These are phyloP conservation scores for Drosophila quadrilineata DNA, from an alignment of 1,140 invertebrate genomes.

Conservation along the genomic window DNA sequence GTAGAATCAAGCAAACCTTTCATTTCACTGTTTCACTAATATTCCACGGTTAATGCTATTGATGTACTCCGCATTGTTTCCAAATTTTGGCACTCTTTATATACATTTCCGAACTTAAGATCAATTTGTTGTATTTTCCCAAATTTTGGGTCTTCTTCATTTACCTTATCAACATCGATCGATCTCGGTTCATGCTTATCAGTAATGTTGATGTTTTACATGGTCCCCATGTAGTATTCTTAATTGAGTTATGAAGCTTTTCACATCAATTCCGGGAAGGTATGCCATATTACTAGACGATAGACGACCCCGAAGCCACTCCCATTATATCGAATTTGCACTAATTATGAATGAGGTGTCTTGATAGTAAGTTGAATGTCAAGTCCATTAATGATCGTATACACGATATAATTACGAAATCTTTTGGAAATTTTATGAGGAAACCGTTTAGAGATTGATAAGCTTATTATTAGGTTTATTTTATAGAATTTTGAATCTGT, in stretches of 20 bases:
- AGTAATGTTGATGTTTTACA: slow-evolving; percentile 49
- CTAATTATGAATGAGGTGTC: slow-evolving; percentile 47
- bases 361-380: background rate
- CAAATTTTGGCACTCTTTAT: slow-evolving; percentile 52
- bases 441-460: too few species aligned
- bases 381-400: slow-evolving; percentile 5
- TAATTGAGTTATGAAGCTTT: slow-evolving; percentile 56
- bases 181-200: slow-evolving; percentile 18
- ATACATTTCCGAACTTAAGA: slow-evolving; percentile 37
- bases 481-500: too few species aligned
- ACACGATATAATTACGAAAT: background rate
- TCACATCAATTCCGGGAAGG: slow-evolving; percentile 55
- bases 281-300: background rate
- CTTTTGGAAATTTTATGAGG: too few species aligned
- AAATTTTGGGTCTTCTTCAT: too few species aligned
- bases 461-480: too few species aligned
- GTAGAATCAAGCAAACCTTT: slow-evolving; percentile 37
- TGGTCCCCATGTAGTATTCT: slow-evolving; percentile 33
- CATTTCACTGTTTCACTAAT: slow-evolving; percentile 50
- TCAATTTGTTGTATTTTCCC: too few species aligned
- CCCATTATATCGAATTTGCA: slow-evolving; percentile 23
- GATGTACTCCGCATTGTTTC: slow-evolving; percentile 57
- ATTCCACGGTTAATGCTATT: slow-evolving; percentile 53
- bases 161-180: slow-evolving; percentile 24
- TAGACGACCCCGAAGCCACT: slow-evolving; percentile 25